Percentiles rank a stretch among this genome's conserved stretches.
phyloP scores from a whole-genome alignment of 2,888 invertebrate genomes.

The Sicus ferrugineus region DNA sequence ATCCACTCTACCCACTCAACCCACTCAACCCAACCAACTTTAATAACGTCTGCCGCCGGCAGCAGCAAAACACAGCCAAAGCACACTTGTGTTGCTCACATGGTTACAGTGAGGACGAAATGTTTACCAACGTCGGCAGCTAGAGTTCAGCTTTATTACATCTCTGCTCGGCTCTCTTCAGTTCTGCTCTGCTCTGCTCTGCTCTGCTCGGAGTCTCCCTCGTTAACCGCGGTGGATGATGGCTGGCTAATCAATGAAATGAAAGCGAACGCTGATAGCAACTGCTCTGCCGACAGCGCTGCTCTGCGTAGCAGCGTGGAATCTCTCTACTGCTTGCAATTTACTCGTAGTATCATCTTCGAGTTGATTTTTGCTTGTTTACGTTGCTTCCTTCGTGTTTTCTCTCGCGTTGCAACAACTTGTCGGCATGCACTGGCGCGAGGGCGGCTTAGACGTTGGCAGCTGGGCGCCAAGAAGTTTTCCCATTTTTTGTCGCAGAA shows the following conservation, averaged over 20 bases:
- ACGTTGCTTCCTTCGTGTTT: constrained; percentile 32
- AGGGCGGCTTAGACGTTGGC: constrained; percentile 13
- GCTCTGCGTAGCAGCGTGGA: constrained; percentile 18
- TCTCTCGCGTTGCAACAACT: constrained; percentile 46
- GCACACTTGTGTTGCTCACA: not conserved
- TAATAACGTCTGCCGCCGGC: not conserved
- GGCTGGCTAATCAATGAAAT: constrained; percentile 29
- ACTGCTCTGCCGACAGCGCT: constrained; percentile 5
- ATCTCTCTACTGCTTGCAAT: constrained; percentile 8
- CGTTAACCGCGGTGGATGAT: not conserved
- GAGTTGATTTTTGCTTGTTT: constrained; percentile 29
- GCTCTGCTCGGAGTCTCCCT: not conserved
- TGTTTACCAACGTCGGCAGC: too few relatives aligned
- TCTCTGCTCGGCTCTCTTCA: not conserved
- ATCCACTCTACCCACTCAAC: too few relatives aligned
- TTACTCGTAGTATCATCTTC: constrained; percentile 15
- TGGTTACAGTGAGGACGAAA: too few relatives aligned
- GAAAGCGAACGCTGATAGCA: constrained; percentile 2
- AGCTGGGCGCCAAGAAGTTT: not conserved
- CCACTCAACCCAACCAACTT: constrained; percentile 13
- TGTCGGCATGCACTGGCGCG: constrained; percentile 42
- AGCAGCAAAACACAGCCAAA: not conserved
- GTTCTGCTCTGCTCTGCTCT: not conserved
- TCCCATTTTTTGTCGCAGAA: not conserved
- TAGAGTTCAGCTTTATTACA: not conserved